Evolutionary conservation across 2,113 vertebrate species (phyloP).

Genomic region (Aramus guarauna): DNA sequence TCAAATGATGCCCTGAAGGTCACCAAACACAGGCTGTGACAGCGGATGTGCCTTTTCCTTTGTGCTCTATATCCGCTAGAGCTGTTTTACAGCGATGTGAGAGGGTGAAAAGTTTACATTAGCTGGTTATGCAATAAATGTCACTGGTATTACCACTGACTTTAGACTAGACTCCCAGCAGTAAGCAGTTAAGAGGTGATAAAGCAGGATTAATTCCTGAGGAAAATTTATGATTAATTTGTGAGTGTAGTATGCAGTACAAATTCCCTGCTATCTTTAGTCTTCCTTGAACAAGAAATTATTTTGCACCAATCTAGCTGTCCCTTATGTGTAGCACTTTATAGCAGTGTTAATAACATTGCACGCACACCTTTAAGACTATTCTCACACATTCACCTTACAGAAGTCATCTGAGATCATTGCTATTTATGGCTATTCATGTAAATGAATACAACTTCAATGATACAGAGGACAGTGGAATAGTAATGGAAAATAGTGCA

Average conservation of each 20-base stretch:
- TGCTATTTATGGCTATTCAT: slow-evolving; percentile 55
- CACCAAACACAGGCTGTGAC: neutral
- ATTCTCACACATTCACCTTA: slow-evolving; percentile 43
- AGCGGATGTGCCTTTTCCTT: neutral
- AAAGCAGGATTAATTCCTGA: slow-evolving; percentile 74
- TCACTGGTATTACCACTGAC: slow-evolving; percentile 50
- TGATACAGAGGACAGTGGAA: neutral
- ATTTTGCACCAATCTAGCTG: slow-evolving; percentile 20
- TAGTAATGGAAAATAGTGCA: neutral
- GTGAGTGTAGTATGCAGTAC: neutral
- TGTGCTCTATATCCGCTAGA: neutral
- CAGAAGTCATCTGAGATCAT: slow-evolving; percentile 57
- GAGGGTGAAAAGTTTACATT: slow-evolving; percentile 27
- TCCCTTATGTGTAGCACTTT: neutral
- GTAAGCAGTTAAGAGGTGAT: slow-evolving; percentile 77
- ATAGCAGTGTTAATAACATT: neutral
- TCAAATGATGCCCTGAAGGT: neutral
- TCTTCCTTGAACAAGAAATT: neutral
- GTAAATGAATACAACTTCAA: slow-evolving; percentile 48
- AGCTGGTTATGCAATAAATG: slow-evolving; percentile 32
- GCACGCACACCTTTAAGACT: slow-evolving; percentile 31
- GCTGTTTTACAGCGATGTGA: neutral
- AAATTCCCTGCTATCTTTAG: neutral
- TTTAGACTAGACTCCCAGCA: slow-evolving; percentile 68
- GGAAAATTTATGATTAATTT: slow-evolving; percentile 41